Evolutionary conservation across 1,140 invertebrate species (phyloP), one percentile per base, ranked within the genome.

Genomic region (Dreissena rostriformis): DNA sequence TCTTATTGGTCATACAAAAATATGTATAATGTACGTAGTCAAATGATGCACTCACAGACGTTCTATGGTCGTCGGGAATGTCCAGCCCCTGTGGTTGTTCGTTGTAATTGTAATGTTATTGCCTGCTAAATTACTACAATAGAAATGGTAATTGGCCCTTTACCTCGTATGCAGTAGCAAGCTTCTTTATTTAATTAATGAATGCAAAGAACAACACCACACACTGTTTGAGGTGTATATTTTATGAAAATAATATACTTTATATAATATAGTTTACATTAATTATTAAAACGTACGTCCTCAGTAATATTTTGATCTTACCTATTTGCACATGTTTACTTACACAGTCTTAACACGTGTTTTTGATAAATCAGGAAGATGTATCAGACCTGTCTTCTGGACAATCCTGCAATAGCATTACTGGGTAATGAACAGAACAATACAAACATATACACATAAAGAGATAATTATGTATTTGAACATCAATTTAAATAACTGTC

Each of bases 101-200:
- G 77, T 80, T n/a, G 61, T 28, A 0, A 80, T 80, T 39, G 22
- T 14, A 2, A 78, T 78, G 0, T 26, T 66, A 24, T 78, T 78
- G 14, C 75, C 75, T 5, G 75, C 75, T n/a, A 78, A 65, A 51
- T 78, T 78, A 51, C 75, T 78, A 39, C 22, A 75, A 71, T 68
- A 19, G 17, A 2, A 68, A n/a, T n/a, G 24, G 24, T 26, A 17
- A 2, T 22, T 68, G 26, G 24, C 29, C 15, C 24, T 68, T 17
- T 68, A 28, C 24, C 24, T 28, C 66, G 17, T 5, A 68, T 68
- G 24, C 24, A 17, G 7, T 26, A n/a, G 7, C 15, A n/a, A 17
- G 12, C 1, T 5, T 1, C 24, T 22, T 67, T 29, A 14, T 14
- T 28, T n/a, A n/a, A 24, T 67, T 67, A 14, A 24, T 68, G 24